These are phyloP conservation scores for Sarcophaga variegata DNA, from an alignment of 2,888 invertebrate species.

Conservation along the genomic window DNA sequence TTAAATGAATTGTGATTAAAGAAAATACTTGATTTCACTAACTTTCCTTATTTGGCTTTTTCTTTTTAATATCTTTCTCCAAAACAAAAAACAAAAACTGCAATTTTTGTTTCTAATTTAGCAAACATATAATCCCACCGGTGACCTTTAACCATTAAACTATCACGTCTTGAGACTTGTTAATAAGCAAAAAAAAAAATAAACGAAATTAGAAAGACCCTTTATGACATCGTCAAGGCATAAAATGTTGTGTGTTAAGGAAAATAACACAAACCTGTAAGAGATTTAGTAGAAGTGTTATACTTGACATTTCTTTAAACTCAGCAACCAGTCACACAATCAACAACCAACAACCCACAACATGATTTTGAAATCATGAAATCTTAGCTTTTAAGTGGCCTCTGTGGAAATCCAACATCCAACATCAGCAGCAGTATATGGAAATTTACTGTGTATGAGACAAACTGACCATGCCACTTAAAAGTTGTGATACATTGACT, in stretches of 20 bases:
- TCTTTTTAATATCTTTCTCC: too few species aligned
- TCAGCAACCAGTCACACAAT: slow-evolving; percentile 7
- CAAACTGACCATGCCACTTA: neutral
- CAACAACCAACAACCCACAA: slow-evolving; percentile 27
- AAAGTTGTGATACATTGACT: too few species aligned
- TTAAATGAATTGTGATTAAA: too few species aligned
- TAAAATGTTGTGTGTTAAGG: neutral
- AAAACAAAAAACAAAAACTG: too few species aligned
- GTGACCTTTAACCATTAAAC: slow-evolving; percentile 41
- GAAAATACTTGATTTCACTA: too few species aligned
- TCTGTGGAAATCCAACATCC: too few species aligned
- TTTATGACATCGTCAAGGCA: slow-evolving; percentile 25
- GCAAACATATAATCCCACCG: too few species aligned
- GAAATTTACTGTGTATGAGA: neutral
- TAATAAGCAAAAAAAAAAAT: too few species aligned
- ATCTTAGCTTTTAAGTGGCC: too few species aligned
- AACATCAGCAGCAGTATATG: neutral
- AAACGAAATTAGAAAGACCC: slow-evolving; percentile 28
- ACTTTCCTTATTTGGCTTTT: too few species aligned
- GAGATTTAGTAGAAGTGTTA: slow-evolving; percentile 33
- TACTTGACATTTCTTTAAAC: slow-evolving; percentile 59
- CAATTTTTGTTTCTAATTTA: too few species aligned
- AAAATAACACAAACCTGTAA: slow-evolving; percentile 2
- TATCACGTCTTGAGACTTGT: slow-evolving; percentile 28
- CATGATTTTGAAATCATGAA: neutral